Conservation (phyloP, 2,113 vertebrate species). For the Ptilorrhoa leucosticta region DNA sequence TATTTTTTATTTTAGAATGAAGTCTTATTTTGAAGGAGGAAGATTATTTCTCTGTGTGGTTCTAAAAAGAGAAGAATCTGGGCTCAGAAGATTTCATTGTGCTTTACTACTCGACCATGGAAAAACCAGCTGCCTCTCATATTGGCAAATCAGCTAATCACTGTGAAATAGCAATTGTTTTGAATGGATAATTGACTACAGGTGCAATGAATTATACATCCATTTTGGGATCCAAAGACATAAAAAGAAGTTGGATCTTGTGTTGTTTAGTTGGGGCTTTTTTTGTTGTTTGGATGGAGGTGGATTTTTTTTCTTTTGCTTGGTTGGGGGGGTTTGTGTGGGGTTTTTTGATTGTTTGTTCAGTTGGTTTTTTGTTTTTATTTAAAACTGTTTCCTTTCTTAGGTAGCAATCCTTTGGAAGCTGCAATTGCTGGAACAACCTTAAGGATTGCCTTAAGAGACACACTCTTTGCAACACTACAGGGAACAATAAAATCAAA, state of each 20-base stretch:
- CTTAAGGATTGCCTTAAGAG: neutral
- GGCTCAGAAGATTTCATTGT: conserved; percentile 56
- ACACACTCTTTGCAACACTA: neutral
- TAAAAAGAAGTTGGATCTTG: neutral
- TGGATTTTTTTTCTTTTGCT: neutral
- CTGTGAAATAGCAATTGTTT: conserved; percentile 64
- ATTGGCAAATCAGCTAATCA: conserved; percentile 65
- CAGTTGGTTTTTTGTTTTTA: neutral
- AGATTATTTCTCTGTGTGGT: conserved; percentile 13
- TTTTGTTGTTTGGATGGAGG: neutral
- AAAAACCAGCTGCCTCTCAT: conserved; percentile 67
- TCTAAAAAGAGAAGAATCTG: conserved; percentile 46
- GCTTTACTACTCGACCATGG: conserved; percentile 41
- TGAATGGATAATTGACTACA: conserved; percentile 74
- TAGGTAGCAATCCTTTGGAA: neutral
- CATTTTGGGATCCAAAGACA: conserved; percentile 31
- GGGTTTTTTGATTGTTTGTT: neutral
- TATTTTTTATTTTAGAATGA: conserved; percentile 53
- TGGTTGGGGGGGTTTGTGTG: neutral
- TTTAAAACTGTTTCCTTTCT: neutral
- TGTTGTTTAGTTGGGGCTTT: neutral
- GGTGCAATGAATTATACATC: conserved; percentile 71
- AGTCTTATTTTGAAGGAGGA: conserved; percentile 33
- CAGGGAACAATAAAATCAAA: neutral
- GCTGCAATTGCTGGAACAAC: neutral